Percentiles rank a stretch among this genome's conserved stretches.
Evolutionary conservation across 64 coral and sea anemone genomes (phyloP).

Genomic region (Stylophora pistillata): DNA sequence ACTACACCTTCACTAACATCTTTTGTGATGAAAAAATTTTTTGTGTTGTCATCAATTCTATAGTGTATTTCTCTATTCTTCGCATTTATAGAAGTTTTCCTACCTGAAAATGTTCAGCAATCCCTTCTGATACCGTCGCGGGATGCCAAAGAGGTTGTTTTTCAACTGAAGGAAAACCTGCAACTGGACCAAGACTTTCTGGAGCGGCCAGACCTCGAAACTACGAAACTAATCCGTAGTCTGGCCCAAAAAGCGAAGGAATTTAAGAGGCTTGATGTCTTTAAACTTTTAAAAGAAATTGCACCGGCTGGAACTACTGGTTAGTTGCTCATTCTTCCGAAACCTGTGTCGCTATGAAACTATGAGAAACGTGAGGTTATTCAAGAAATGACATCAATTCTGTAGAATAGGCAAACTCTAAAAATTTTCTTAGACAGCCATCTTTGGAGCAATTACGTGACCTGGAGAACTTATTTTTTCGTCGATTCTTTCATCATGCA

Average conservation of each 20-base stretch:
- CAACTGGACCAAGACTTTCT: not conserved
- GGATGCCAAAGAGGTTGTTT: not conserved
- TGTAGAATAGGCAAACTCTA: too few relatives aligned
- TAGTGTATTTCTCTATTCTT: too few relatives aligned
- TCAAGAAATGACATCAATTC: too few relatives aligned
- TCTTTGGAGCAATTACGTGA: too few relatives aligned
- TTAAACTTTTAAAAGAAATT: not conserved
- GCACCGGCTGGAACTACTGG: not conserved
- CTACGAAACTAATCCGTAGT: not conserved
- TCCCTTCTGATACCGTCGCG: not conserved
- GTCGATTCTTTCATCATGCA: too few relatives aligned
- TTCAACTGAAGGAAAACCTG: not conserved
- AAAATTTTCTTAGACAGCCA: too few relatives aligned
- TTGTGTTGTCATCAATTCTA: too few relatives aligned
- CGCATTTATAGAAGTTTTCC: not conserved
- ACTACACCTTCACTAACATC: too few relatives aligned
- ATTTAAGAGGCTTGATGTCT: not conserved
- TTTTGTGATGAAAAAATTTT: too few relatives aligned
- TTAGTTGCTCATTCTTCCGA: not conserved
- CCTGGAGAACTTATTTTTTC: too few relatives aligned
- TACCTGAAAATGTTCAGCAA: not conserved
- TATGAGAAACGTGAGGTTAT: too few relatives aligned
- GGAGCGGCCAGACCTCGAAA: not conserved
- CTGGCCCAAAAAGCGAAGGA: not conserved
- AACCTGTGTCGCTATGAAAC: too few relatives aligned